Evolutionary conservation across 1,140 invertebrate genomes (phyloP).

Genomic region (Teleopsis dalmanni): DNA sequence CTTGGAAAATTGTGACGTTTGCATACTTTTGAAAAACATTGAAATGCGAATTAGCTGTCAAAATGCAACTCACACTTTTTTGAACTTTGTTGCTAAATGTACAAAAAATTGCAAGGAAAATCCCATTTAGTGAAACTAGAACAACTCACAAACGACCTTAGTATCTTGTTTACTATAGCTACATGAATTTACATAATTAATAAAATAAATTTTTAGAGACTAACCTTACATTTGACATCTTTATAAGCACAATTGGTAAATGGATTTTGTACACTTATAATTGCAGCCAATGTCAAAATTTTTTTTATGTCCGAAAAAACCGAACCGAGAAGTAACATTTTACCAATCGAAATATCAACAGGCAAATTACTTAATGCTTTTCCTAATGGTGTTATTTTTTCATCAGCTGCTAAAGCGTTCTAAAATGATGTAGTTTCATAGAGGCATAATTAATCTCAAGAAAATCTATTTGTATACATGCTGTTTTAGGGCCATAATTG

Average conservation of each 20-base stretch:
- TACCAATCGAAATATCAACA: slow-evolving; percentile 91
- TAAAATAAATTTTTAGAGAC: no score
- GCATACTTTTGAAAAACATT: no score
- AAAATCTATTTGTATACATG: slow-evolving; percentile 53
- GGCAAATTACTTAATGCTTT: slow-evolving; percentile 81
- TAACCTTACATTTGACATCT: slow-evolving; percentile 73
- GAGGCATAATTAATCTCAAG: slow-evolving; percentile 1
- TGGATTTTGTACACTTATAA: slow-evolving; percentile 87
- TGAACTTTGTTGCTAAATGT: no score
- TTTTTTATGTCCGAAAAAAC: slow-evolving; percentile 87
- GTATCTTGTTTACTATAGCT: no score
- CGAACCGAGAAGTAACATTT: slow-evolving; percentile 90
- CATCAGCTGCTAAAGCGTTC: slow-evolving; percentile 74
- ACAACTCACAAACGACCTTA: no score
- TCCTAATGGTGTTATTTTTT: slow-evolving; percentile 85
- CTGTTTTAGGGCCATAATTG: slow-evolving; percentile 78
- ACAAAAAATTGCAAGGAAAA: no score
- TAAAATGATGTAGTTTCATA: slow-evolving; percentile 40
- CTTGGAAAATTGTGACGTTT: no score
- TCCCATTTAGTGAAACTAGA: no score
- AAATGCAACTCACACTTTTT: no score
- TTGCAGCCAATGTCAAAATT: slow-evolving; percentile 83
- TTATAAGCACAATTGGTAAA: slow-evolving; percentile 84
- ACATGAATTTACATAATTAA: no score
- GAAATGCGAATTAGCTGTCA: no score